A percentile compares a stretch with the other conserved stretches of the same genome.
These are phyloP conservation scores for Microctonus hyperodae DNA, from an alignment of 2,888 invertebrate species.

Conservation along the genomic window DNA sequence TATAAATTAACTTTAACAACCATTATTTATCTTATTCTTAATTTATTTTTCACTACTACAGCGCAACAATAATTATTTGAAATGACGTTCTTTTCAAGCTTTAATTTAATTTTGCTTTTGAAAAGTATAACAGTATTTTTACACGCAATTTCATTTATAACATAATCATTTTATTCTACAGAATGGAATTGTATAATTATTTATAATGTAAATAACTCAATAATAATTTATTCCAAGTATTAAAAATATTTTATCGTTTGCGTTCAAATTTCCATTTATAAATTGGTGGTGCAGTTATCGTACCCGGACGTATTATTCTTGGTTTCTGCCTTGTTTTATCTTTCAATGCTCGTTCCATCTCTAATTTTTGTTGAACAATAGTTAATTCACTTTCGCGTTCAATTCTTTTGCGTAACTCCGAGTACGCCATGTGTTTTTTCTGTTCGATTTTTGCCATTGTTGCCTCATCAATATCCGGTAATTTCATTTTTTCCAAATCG, in stretches of 20 bases:
- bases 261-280: constrained; percentile 84
- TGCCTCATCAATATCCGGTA: constrained; percentile 70
- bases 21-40: no score
- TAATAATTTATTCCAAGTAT: background rate
- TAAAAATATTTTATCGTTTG: constrained; percentile 67
- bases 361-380: constrained; percentile 80
- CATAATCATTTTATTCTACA: no score
- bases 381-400: constrained; percentile 79
- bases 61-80: no score
- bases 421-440: constrained; percentile 72
- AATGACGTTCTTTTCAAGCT: no score
- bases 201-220: no score
- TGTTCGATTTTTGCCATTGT: constrained; percentile 66
- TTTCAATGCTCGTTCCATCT: constrained; percentile 74
- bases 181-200: no score
- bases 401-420: constrained; percentile 78
- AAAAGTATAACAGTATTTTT: no score
- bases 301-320: constrained; percentile 70
- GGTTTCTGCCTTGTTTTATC: constrained; percentile 72
- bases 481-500: constrained; percentile 66
- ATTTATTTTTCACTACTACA: no score
- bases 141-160: no score
- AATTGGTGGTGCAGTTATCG: constrained; percentile 74
- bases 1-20: no score
- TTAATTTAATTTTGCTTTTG: no score